Conservation (phyloP, 2,113 vertebrate species). For the Vulpes ferrilata region DNA sequence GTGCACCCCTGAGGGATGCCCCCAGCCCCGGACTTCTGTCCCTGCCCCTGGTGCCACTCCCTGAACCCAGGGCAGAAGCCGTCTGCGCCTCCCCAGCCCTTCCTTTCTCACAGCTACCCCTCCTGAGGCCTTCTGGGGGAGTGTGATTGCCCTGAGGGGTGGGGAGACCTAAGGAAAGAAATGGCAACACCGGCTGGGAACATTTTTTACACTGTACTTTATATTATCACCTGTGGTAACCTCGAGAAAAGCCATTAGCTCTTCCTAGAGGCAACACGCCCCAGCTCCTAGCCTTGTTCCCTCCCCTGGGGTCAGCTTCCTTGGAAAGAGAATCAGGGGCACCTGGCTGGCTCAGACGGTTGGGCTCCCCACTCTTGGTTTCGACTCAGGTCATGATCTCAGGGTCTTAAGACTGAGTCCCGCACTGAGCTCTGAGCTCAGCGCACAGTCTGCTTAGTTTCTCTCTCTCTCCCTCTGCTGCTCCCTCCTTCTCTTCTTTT, state of each 20-base stretch:
- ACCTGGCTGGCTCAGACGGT: background rate
- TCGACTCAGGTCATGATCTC: background rate
- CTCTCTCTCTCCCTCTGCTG: background rate
- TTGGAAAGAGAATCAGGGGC: background rate
- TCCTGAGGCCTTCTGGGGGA: background rate
- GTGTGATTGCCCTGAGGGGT: background rate
- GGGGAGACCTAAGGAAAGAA: background rate
- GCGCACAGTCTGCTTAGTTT: background rate
- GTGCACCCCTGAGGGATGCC: background rate
- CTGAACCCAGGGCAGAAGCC: rapidly evolving
- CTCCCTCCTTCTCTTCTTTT: background rate
- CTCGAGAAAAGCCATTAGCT: background rate
- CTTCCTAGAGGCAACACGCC: rapidly evolving
- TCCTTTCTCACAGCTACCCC: background rate
- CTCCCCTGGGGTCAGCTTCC: background rate
- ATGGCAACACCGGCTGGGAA: background rate
- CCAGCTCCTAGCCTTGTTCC: background rate
- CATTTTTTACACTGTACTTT: background rate
- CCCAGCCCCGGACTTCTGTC: background rate
- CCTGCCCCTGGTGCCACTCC: background rate
- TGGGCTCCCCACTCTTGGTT: background rate
- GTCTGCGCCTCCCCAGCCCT: too few relatives aligned
- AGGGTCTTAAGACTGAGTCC: background rate
- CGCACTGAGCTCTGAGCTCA: background rate
- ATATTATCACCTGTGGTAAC: background rate